phyloP scores from a whole-genome alignment of 1,140 invertebrate species.

The Sogatella furcifera region DNA sequence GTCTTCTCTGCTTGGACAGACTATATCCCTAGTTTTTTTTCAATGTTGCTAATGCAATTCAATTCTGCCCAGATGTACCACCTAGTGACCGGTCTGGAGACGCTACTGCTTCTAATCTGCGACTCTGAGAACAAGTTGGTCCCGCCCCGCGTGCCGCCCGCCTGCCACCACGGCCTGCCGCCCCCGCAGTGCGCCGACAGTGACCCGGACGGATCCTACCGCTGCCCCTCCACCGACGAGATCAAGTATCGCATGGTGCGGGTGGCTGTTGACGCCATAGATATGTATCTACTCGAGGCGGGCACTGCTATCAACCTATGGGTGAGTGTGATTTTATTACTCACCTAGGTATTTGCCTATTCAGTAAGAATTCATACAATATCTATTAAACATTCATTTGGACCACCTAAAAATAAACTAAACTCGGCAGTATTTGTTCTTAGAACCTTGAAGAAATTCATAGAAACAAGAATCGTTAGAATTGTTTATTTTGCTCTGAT shows the following conservation, averaged over 20 bases:
- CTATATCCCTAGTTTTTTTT: neutral
- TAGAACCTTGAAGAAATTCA: too few relatives aligned
- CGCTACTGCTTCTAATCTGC: slow-evolving; percentile 71
- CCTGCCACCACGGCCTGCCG: slow-evolving; percentile 77
- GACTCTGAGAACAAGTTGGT: slow-evolving; percentile 83
- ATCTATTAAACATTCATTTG: too few relatives aligned
- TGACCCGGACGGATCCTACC: slow-evolving; percentile 43
- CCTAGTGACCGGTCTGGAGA: slow-evolving; percentile 77
- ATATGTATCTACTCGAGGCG: slow-evolving; percentile 82
- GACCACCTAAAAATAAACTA: too few relatives aligned
- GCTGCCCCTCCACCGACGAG: slow-evolving; percentile 76
- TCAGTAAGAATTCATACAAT: too few relatives aligned
- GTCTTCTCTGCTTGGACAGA: too few relatives aligned
- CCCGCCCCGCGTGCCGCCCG: slow-evolving; percentile 58
- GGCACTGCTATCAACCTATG: slow-evolving; percentile 79
- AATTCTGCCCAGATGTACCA: slow-evolving; percentile 52
- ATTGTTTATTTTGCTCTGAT: too few relatives aligned
- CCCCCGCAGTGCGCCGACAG: slow-evolving; percentile 65
- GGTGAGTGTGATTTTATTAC: slow-evolving; percentile 43
- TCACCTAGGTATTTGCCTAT: too few relatives aligned
- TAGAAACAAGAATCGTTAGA: too few relatives aligned
- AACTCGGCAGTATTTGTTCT: too few relatives aligned
- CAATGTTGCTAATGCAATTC: too few relatives aligned
- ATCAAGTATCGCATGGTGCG: slow-evolving; percentile 93
- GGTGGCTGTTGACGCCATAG: slow-evolving; percentile 80